A percentile compares a stretch with the other conserved stretches of the same genome.
These are phyloP conservation scores for Drosophila funebris DNA, from an alignment of 1,140 invertebrate species.

Conservation along the genomic window DNA sequence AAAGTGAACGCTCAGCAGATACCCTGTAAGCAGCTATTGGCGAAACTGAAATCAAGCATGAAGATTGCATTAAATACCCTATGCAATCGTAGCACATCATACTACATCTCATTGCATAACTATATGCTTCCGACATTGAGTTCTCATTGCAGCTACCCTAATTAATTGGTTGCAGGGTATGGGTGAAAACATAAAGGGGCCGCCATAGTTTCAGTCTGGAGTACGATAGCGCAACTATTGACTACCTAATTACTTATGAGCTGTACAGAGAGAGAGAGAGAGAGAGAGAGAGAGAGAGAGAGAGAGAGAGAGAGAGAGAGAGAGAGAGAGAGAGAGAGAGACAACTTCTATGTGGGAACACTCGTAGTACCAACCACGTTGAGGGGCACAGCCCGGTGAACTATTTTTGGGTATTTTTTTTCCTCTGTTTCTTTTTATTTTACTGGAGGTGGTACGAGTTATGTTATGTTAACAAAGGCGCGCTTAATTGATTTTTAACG, in stretches of 20 bases:
- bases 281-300: too few relatives aligned
- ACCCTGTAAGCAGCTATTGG: too few relatives aligned
- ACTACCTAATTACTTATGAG: conserved; percentile 43
- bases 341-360: conserved; percentile 1
- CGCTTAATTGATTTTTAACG: conserved; percentile 36
- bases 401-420: not conserved
- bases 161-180: not conserved
- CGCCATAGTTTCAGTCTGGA: conserved; percentile 9
- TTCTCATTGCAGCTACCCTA: not conserved
- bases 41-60: too few relatives aligned
- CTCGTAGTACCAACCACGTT: not conserved
- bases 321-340: too few relatives aligned
- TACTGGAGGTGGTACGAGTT: not conserved
- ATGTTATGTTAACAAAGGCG: conserved; percentile 14
- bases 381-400: not conserved
- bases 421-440: not conserved
- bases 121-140: too few relatives aligned
- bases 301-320: too few relatives aligned
- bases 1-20: not conserved
- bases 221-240: conserved; percentile 30
- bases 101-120: too few relatives aligned
- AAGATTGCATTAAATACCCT: too few relatives aligned
- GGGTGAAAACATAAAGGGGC: conserved; percentile 20
- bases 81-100: too few relatives aligned
- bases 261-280: not conserved